phyloP scores from a whole-genome alignment of 2,113 vertebrate genomes.

The Agelaius phoeniceus region DNA sequence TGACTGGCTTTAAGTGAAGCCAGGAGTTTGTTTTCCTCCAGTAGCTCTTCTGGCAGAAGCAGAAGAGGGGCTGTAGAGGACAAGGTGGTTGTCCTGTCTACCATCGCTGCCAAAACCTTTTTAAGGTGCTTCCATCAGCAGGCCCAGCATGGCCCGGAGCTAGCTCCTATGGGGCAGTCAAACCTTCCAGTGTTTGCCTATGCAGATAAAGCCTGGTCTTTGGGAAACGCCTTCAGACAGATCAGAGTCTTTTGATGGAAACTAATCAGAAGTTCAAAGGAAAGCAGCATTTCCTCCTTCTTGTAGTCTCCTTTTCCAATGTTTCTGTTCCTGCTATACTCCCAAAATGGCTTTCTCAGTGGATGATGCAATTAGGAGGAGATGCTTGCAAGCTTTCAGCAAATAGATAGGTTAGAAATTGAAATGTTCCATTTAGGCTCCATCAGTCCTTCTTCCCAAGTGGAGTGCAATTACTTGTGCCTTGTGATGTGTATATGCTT shows the following conservation, averaged over 20 bases:
- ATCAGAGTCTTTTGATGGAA: neutral
- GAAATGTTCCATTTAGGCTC: neutral
- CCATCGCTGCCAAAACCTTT: rapidly evolving
- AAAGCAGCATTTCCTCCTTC: neutral
- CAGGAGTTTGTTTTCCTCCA: neutral
- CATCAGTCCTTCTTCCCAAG: neutral
- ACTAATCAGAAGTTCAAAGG: constrained; percentile 10
- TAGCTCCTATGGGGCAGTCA: neutral
- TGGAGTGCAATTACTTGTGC: neutral
- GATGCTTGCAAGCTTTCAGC: neutral
- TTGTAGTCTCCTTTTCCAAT: neutral
- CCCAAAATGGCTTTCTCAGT: neutral
- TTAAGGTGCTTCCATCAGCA: neutral
- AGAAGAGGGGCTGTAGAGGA: neutral
- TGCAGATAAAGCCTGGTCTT: neutral
- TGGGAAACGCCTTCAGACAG: neutral
- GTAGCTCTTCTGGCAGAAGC: neutral
- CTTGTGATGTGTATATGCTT: neutral
- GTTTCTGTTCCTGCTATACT: neutral
- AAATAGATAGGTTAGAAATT: neutral
- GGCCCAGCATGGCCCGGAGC: neutral
- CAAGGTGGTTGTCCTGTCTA: neutral
- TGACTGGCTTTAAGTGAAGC: neutral
- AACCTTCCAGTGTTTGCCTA: neutral
- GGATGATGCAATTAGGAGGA: neutral